Base-by-base conservation (phyloP, 2,113 vertebrate species). In the Entomyzon cyanotis region DNA sequence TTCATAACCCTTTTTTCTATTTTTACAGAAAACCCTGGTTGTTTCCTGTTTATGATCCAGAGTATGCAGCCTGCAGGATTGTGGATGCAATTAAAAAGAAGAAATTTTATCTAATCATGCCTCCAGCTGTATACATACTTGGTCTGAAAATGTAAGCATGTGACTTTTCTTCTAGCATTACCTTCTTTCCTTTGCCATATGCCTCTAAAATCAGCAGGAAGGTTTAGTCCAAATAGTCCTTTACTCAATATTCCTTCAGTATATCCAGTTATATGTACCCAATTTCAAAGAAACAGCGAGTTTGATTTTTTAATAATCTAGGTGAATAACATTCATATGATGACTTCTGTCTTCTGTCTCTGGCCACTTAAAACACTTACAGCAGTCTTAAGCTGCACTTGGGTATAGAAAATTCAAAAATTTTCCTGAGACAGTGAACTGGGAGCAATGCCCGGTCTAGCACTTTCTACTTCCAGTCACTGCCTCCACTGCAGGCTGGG, bases 131-230 rank as follows among this genome's bases (percentile, higher is more conserved):
- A 39, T 97, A 93, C 85, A 1, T 98, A 4, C 0, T 94, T 58
- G 93, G 92, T 56, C 78, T 99, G 14, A 99, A 98, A 97, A 98
- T 90, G 98, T 99, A 97, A 98, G 98, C 35, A 37, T 21, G 6
- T 60, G 31, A 78, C 20, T 76, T 33, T 81, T 79, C 27, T 76
- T 75, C 62, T 47, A 62, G 12, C 5, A 24, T 10, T 69, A 12
- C 46, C 47, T 62, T 68, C 65, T 80, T 92, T 63, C 47, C 49
- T 73, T 79, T 78, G 19, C 12, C 42, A 35, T 19, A 28, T 7
- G 5, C 20, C 35, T 67, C 10, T 41, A 81, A 94, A 87, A 83
- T 59, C 84, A 81, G 24, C 55, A 50, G 63, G 28, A 16, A 77
- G 21, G 2, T 68, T 90, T 42, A 79, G 65, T 76, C 9, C 12